These are phyloP conservation scores for Ursus arctos DNA, from an alignment of 2,113 vertebrate species.

Conservation along the genomic window DNA sequence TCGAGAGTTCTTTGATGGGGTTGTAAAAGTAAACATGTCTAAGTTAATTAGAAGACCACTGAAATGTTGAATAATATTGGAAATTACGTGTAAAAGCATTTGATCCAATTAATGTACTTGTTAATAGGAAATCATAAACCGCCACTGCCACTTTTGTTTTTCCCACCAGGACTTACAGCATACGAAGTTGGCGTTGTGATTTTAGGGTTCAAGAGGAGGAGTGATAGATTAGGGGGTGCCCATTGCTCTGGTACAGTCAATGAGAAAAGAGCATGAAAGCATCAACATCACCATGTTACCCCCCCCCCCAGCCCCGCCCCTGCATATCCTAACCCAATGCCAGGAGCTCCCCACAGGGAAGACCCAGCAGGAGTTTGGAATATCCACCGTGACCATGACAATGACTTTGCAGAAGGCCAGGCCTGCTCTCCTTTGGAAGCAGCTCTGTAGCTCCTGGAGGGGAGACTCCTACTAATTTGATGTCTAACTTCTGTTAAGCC, in stretches of 20 bases:
- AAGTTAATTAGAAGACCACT: background rate
- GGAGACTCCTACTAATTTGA: background rate
- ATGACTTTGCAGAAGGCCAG: background rate
- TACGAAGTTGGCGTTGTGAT: background rate
- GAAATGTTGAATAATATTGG: background rate
- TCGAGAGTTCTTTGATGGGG: background rate
- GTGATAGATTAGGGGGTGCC: background rate
- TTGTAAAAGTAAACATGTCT: background rate
- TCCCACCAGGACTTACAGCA: background rate
- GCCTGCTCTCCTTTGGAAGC: background rate
- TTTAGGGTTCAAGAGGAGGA: constrained; percentile 7
- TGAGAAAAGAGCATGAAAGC: background rate
- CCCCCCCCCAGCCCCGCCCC: background rate
- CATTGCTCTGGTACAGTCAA: background rate
- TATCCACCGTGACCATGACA: background rate
- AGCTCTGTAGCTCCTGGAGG: background rate
- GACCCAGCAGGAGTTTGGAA: background rate
- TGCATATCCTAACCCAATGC: background rate
- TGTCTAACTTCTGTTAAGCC: background rate
- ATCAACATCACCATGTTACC: background rate
- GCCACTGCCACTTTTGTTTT: constrained; percentile 8
- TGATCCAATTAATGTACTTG: background rate
- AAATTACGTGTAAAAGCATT: background rate
- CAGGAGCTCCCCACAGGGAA: background rate
- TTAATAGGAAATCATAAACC: background rate